phyloP scores from a whole-genome alignment of 2,888 invertebrate species.

The Holacanthella duospinosa region DNA sequence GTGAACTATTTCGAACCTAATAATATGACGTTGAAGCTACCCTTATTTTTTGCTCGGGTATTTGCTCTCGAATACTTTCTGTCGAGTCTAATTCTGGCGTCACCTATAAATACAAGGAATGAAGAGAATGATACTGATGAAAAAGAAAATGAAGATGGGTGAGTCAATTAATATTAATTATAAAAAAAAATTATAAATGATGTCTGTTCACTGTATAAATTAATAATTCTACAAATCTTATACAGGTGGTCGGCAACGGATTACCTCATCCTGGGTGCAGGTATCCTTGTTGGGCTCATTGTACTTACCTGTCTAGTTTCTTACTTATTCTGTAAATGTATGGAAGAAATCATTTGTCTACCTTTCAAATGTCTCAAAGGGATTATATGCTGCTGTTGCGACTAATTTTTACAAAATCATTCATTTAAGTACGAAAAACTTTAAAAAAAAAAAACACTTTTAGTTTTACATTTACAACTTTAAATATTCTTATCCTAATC shows the following conservation, averaged over 20 bases:
- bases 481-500: no score
- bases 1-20: no score
- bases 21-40: no score
- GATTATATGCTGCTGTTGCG: slow-evolving; percentile 23
- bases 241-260: slow-evolving; percentile 13
- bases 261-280: slow-evolving; percentile 22
- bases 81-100: neutral
- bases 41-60: neutral
- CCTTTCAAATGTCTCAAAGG: slow-evolving; percentile 25
- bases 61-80: neutral
- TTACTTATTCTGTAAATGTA: slow-evolving; percentile 28
- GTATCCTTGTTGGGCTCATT: slow-evolving; percentile 18
- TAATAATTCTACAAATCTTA: neutral
- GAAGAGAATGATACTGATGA: neutral
- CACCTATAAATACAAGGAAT: neutral
- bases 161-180: neutral
- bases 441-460: neutral
- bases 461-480: no score
- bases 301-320: slow-evolving; percentile 26
- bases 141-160: neutral
- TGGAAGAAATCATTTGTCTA: slow-evolving; percentile 26
- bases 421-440: neutral
- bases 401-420: neutral
- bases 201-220: neutral
- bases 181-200: neutral